Base-by-base conservation (phyloP, 1,140 invertebrate species). In the Nixonia krombeini region DNA sequence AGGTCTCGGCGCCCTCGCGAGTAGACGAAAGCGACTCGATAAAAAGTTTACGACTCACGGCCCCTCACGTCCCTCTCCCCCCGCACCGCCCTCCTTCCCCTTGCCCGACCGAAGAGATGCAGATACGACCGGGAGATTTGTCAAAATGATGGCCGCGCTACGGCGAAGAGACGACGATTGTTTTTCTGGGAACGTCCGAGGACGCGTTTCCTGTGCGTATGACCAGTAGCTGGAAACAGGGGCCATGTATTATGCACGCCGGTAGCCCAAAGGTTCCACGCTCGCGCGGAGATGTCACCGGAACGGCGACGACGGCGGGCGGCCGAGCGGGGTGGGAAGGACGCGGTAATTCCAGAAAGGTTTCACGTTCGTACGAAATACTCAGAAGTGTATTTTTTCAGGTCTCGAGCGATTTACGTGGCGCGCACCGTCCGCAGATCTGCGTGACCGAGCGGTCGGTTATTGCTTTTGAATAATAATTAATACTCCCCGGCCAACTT, bases 341-440 rank as follows among this genome's bases (percentile, higher is more conserved):
- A 31, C 23, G 35, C 16, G 23, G 28, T 31, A 59, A 70, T 75
- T 73, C 58, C 37, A 47, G 64, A 73, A 72, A 72, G 62, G 59
- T 65, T 66, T 73, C 74, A 73, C 74, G 74, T 73, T 33, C 53
- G 40, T 52, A 40, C 52, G 38, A 66, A 45, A 70, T 55, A 47
- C 66, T 45, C 50, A 56, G 59, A 73, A 71, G 61, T 53, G 45
- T 63, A 65, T 75, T n/a, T n/a, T n/a, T 75, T 73, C 53, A 45
- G 57, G 53, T 44, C 25, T 29, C 55, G 49, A 46, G 58, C 55
- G 44, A 63, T 62, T 57, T 69, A 10, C 21, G 21, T 21, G 21
- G 21, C 21, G 21, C 21, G 18, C 12, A 17, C n/a, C 1, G 10
- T 5, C 31, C 12, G 10, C 8, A 35, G 6, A 45, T 29, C 18